Evolutionary conservation across 2,888 invertebrate species (phyloP), one percentile per base, ranked within the genome.

Genomic region (Eucera pruinosa): DNA sequence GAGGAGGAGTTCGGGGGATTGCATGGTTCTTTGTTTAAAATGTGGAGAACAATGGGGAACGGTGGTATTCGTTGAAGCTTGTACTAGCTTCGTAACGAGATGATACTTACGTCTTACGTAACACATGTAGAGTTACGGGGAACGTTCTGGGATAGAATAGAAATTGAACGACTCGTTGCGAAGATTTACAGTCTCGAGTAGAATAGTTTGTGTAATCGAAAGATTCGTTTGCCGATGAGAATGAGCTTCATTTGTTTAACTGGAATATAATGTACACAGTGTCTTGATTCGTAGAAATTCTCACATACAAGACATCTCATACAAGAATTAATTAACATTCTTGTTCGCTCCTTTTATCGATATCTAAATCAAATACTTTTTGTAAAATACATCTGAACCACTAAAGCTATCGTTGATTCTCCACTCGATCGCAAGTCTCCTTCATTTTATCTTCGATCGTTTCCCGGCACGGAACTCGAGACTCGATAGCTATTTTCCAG

Each of bases 401-500:
- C n/a, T n/a, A 9, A n/a, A 45, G 5, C 23, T 0, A 18, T 18
- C 13, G 36, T 62, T 62, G 25, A 25, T 27, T 48, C 48, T 39
- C 25, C 11, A 25, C 25, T 48, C 36, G n/a, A 23, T 41, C 15
- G 13, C 33, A 23, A 33, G 41, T 18, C 30, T 30, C 15, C 52
- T 25, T 27, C 27, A 27, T 0, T 65, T 36, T 20, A 58, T 36
- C 20, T n/a, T 4, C 23, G 39, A 61, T 48, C 69, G 30, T 20
- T 50, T 7, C 13, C 33, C 27, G 20, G 18, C n/a, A 11, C 2
- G 43, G 9, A 25, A n/a, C 70, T 20, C 9, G n/a, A 23, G 6
- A 13, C 41, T 39, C 73, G 30, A 52, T 20, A 41, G 23, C 55
- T 43, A 30, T 64, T 75, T 41, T 39, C 52, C 52, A 39, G 20